Conservation (phyloP, 2,797 vertebrate species). For the Mico argentatus region DNA sequence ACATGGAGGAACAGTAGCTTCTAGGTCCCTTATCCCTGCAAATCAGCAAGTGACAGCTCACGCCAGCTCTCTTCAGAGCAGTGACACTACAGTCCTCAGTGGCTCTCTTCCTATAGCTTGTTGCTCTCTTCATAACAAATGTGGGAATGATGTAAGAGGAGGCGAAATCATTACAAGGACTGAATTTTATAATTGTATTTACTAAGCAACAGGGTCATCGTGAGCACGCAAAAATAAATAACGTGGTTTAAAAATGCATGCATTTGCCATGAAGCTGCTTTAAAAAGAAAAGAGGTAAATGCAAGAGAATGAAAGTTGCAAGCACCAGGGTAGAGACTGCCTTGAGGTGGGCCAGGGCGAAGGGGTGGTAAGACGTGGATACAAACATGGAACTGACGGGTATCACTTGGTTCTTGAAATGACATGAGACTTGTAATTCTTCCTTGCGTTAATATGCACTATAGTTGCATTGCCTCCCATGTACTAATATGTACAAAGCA, state of each 20-base stretch:
- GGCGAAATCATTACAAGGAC: background rate
- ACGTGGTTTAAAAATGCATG: rapidly evolving
- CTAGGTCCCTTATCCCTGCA: background rate
- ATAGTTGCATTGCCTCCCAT: rapidly evolving
- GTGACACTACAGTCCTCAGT: rapidly evolving
- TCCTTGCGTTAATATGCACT: rapidly evolving
- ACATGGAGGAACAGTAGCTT: background rate
- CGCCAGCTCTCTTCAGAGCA: rapidly evolving
- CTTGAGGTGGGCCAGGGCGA: rapidly evolving
- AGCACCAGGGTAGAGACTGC: background rate
- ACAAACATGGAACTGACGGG: rapidly evolving
- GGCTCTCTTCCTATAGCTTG: no score
- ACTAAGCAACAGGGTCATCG: background rate
- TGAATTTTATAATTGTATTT: background rate
- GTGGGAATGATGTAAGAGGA: rapidly evolving
- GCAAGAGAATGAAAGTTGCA: rapidly evolving
- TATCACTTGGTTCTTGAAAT: rapidly evolving
- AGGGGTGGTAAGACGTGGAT: rapidly evolving
- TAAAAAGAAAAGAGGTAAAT: background rate
- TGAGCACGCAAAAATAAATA: rapidly evolving
- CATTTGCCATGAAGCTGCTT: background rate
- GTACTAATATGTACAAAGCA: no score
- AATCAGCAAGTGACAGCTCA: background rate
- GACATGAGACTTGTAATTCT: rapidly evolving
- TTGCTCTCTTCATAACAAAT: rapidly evolving